Base-by-base conservation (phyloP, 2,888 invertebrate genomes). In the Drosophila multiciliata region DNA sequence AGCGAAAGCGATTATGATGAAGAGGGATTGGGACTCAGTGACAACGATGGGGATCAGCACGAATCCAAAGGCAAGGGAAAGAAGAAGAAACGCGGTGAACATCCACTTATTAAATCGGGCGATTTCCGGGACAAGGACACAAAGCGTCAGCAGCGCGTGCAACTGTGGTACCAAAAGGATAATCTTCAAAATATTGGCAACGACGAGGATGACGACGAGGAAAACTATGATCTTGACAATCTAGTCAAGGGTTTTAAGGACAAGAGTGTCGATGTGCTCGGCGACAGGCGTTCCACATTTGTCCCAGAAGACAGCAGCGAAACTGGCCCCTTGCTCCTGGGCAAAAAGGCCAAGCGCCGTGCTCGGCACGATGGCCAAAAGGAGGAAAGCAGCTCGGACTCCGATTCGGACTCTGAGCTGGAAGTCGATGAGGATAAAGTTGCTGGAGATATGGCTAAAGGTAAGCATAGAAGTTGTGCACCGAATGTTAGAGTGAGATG, bases 91-190 rank as follows among this genome's bases (percentile, higher is more conserved):
- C 89, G 86, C 4, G 82, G 91, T 52, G 93, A 94, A 65, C 95
- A 96, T 93, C 97, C 98, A 0, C 92, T 98, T 0, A 94, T 98
- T 36, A 97, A 96, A 11, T 97, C 97, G 87, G 93, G 97, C 50
- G 97, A 98, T 91, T 94, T 95, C 67, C 94, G 96, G 5, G 96
- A 96, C 77, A 96, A 96, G 74, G 95, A 96, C 60, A 95, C 96
- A 7, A 96, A 95, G 83, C 94, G 96, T 23, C 94, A 95, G 20
- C 95, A 96, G 83, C 97, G 97, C 91, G 97, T 97, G 0, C 95
- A 97, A 83, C 93, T 97, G 38, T 98, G 98, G 97, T 97, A 97
- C 92, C 96, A 97, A 89, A 96, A 97, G 90, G 97, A 97, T 75
- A 95, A 95, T 80, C 96, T 98, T 78, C 96, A 97, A 91, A 95